Percentiles rank a stretch among this genome's conserved stretches.
Conservation (phyloP, 2,888 invertebrate genomes). For the Drosophila lacicola region DNA sequence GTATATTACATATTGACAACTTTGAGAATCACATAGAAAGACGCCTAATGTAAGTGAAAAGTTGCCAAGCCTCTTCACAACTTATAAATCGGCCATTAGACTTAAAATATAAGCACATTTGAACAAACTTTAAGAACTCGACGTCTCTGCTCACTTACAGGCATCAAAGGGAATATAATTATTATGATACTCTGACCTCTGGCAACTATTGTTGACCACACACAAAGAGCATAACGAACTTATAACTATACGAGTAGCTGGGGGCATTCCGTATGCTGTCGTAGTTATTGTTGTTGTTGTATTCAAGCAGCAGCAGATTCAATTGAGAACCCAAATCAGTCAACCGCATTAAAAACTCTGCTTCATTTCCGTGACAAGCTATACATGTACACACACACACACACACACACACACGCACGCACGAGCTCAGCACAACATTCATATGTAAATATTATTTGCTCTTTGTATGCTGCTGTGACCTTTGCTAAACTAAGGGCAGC, state of each 20-base stretch:
- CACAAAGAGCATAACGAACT: slow-evolving; percentile 26
- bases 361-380: slow-evolving; percentile 57
- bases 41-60: background rate
- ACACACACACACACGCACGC: slow-evolving; percentile 1
- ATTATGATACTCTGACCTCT: slow-evolving; percentile 29
- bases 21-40: background rate
- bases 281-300: slow-evolving; percentile 16
- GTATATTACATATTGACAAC: too few species aligned
- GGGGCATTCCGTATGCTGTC: slow-evolving; percentile 1
- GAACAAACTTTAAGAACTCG: slow-evolving; percentile 1
- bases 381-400: slow-evolving; percentile 7
- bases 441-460: slow-evolving; percentile 59
- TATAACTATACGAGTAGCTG: slow-evolving; percentile 27
- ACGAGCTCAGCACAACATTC: slow-evolving; percentile 24
- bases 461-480: slow-evolving; percentile 52
- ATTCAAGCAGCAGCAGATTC: slow-evolving; percentile 35
- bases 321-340: slow-evolving; percentile 59
- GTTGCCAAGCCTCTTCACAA: too few species aligned
- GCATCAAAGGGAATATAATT: slow-evolving; percentile 26
- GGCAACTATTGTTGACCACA: slow-evolving; percentile 19
- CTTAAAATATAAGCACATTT: background rate
- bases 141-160: background rate
- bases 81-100: background rate
- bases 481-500: slow-evolving; percentile 57
- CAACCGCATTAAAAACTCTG: slow-evolving; percentile 57